Base-by-base conservation (phyloP, 1,140 invertebrate genomes). In the Macrotrachela quadricornifera region DNA sequence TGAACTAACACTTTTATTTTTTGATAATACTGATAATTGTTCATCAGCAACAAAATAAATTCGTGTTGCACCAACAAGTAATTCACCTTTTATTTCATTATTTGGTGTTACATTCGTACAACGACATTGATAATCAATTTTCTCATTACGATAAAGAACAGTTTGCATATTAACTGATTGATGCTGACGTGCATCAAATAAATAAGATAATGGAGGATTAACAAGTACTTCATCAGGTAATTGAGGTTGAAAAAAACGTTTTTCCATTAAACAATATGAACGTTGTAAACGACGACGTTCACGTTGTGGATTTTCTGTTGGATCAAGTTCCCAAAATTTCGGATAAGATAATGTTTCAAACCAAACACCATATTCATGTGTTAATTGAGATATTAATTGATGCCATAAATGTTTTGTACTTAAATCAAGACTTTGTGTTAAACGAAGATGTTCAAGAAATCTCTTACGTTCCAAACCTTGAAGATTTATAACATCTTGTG, bases 301-400 rank as follows among this genome's bases (percentile, higher is more conserved):
- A 59, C 86, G 73, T 1, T 75, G 77, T 3, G 83, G 83, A 13
- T 85, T 84, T 71, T 92, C 87, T 1, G 81, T 85, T 40, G 81
- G 79, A 70, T 90, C 84, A n/a, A 92, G 68, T 62, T 83, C 77
- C 82, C 83, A 90, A 40, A 73, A 79, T 59, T 66, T 68, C 13
- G 85, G 82, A 65, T 80, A 81, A 17, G 75, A 76, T 30, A 78
- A 71, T 0, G 74, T 61, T 57, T 78, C 78, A 68, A 80, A 74
- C 82, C 83, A 88, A 1, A 83, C 75, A 10, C 51, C 37, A 21
- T 47, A 30, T 41, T 46, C 51, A 53, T 53, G 51, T 10, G 45
- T 53, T 36, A 53, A 38, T 16, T 48, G 46, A 14, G 46, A 44
- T 39, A 53, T 53, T 21, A 47, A n/a, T 17, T 36, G 14, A 47